Evolutionary conservation across 2,888 invertebrate species (phyloP).

Genomic region (Lasioglossum oenotherae): DNA sequence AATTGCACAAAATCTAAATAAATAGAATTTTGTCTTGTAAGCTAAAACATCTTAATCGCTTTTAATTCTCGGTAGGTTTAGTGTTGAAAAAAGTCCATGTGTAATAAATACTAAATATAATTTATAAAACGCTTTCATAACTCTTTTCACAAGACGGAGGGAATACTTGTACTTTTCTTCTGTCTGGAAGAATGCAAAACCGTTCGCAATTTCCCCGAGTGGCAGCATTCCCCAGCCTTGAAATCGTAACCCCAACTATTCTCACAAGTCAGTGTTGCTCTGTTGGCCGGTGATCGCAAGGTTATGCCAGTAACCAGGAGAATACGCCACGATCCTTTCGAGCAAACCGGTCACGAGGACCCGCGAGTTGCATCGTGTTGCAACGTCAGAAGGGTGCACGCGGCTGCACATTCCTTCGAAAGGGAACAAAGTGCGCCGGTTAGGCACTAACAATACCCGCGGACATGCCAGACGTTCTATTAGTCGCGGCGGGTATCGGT

Average conservation of each 20-base stretch:
- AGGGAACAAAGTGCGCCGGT: conserved; percentile 74
- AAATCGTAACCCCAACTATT: conserved; percentile 57
- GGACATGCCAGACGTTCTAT: conserved; percentile 65
- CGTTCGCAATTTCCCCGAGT: conserved; percentile 9
- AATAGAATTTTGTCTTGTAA: too few species aligned
- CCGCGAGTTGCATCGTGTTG: conserved; percentile 60
- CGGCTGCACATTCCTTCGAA: conserved; percentile 73
- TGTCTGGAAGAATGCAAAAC: conserved; percentile 12
- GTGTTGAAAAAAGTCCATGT: too few species aligned
- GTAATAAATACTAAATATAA: not conserved
- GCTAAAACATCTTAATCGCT: too few species aligned
- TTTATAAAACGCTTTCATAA: not conserved
- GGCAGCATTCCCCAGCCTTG: conserved; percentile 50
- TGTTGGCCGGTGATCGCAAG: conserved; percentile 51
- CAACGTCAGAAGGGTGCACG: conserved; percentile 59
- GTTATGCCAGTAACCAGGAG: conserved; percentile 52
- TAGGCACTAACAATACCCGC: conserved; percentile 75
- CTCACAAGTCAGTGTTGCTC: conserved; percentile 28
- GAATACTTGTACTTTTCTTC: not conserved
- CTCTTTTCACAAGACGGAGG: not conserved
- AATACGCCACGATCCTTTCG: conserved; percentile 59
- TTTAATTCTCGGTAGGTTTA: too few species aligned
- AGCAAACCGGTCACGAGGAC: conserved; percentile 67
- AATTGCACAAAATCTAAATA: too few species aligned
- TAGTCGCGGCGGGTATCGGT: conserved; percentile 52